phyloP scores from a whole-genome alignment of 1,140 invertebrate species.

The Lepidurus packardi region DNA sequence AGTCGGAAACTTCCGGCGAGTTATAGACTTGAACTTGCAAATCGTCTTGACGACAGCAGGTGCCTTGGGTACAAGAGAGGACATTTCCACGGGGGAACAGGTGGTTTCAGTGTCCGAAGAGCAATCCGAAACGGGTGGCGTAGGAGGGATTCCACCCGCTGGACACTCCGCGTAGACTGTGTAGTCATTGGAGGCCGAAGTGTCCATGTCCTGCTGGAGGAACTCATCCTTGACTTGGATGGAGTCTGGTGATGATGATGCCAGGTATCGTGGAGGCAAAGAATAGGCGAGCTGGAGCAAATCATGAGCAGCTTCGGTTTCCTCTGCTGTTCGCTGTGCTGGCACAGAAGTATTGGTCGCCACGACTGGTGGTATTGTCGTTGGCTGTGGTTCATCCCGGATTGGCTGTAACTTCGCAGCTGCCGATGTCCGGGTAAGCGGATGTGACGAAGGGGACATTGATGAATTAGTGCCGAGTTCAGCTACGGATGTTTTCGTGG shows the following conservation, averaged over 20 bases:
- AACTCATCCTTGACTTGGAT: slow-evolving; percentile 3
- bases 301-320: slow-evolving; percentile 42
- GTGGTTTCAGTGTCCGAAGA: not conserved
- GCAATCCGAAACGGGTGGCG: slow-evolving; percentile 30
- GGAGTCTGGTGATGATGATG: not conserved
- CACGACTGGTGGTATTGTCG: not conserved
- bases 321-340: slow-evolving; percentile 38
- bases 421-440: not conserved
- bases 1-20: slow-evolving; percentile 35
- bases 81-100: not conserved
- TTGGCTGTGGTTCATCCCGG: not conserved
- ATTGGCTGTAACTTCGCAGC: not conserved
- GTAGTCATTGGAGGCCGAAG: slow-evolving; percentile 3
- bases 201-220: not conserved
- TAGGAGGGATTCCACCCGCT: not conserved
- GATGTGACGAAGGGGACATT: not conserved
- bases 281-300: slow-evolving; percentile 41
- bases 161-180: slow-evolving; percentile 14
- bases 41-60: slow-evolving; percentile 43
- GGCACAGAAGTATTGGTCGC: not conserved
- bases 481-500: not conserved
- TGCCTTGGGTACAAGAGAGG: not conserved
- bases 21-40: slow-evolving; percentile 42
- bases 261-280: slow-evolving; percentile 36
- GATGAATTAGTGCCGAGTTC: not conserved